Evolutionary conservation across 2,888 invertebrate species (phyloP), one percentile per base, ranked within the genome.

Genomic region (Mylabris sibirica): DNA sequence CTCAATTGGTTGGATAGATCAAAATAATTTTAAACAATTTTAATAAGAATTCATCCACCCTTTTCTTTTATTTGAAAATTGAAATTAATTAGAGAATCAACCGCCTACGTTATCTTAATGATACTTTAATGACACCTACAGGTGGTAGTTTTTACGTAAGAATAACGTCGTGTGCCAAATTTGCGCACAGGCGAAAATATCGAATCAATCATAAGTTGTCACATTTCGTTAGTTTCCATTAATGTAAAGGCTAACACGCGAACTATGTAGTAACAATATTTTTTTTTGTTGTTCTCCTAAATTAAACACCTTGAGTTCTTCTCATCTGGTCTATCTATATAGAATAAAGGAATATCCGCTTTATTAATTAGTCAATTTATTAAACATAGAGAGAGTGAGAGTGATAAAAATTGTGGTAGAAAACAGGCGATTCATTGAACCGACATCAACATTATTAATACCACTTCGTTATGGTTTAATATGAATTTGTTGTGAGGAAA

Each of bases 341-440:
- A 4, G 9, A 22, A 67, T 69, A 4, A 17, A 60, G 71, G 62
- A 60, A 62, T 59, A 63, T 60, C 64, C 66, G 53, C 8, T 69
- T 74, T 74, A 74, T 75, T 77, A 77, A 77, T 77, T 77, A 75
- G 74, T 69, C 75, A 70, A 75, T 76, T 76, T 76, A 75, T 72
- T 74, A 72, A 73, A 11, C 4, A 17, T 4, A 11, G 20, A 49
- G 11, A 38, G 3, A 17, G 6, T 17, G 12, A 41, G 12, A n/a
- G 12, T 41, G 14, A 41, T 5, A 41, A 41, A 14, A 3, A 53
- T 22, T 17, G 3, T 53, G 8, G 11, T 2, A 14, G 71, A 74
- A 75, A 76, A 68, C 60, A 66, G 63, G 69, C 74, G 70, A 72
- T 72, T 72, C 70, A 74, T 70, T 73, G 70, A 66, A 30, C 59